These are phyloP conservation scores for Pseudococcus viburni DNA, from an alignment of 2,888 invertebrate species.

Conservation along the genomic window DNA sequence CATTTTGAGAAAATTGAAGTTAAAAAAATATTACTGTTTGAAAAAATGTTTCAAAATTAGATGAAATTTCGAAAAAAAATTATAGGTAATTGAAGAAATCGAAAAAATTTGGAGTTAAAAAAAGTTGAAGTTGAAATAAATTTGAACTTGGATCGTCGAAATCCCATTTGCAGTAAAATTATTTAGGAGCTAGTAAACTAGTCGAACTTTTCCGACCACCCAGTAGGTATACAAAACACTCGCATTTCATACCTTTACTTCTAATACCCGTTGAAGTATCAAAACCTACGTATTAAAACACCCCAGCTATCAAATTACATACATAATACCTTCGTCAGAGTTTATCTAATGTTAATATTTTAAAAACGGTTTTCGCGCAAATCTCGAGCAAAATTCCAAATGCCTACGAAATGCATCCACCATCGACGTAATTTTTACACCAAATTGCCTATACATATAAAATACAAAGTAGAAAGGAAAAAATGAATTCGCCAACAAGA, in stretches of 20 bases:
- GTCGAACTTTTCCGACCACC: neutral
- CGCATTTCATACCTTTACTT: constrained; percentile 16
- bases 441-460: neutral
- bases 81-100: too few relatives aligned
- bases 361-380: constrained; percentile 39
- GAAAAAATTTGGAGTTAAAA: too few relatives aligned
- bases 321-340: constrained; percentile 53
- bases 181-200: neutral
- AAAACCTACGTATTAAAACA: constrained; percentile 33
- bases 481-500: neutral
- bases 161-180: neutral
- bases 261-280: constrained; percentile 47
- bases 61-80: too few relatives aligned
- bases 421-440: neutral
- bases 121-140: too few relatives aligned
- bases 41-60: too few relatives aligned
- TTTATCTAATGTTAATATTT: constrained; percentile 48
- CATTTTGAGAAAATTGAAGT: too few relatives aligned
- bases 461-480: neutral
- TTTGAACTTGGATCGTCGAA: too few relatives aligned
- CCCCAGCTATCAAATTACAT: constrained; percentile 55
- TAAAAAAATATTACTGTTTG: too few relatives aligned
- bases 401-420: neutral
- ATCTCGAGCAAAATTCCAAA: neutral
- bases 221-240: neutral